Base-by-base conservation (phyloP, 1,140 invertebrate species). In the Meloidogyne chitwoodi region DNA sequence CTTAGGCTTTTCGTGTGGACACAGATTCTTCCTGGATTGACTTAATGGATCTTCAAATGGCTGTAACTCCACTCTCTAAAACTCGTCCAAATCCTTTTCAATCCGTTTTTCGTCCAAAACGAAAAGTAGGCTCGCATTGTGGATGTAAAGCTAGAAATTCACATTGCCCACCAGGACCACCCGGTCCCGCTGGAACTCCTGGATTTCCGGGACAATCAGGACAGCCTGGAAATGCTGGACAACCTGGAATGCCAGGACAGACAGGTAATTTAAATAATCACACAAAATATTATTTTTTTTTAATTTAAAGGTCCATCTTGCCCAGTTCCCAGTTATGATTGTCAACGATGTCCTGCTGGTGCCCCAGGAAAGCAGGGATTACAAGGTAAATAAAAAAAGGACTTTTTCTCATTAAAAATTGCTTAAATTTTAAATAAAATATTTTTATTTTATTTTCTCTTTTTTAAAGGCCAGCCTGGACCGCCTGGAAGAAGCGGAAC, bases 1-100 rank as follows among this genome's bases (percentile, higher is more conserved):
- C 8, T 38, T 38, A 76, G 61, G 31, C 74, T 26, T 79, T 79
- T 79, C 78, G 78, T 10, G 78, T 76, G 19, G 78, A 83, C 62
- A 81, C 80, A 24, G 80, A 81, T 56, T 63, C 69, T 22, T 82
- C 80, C 11, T 81, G 80, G 80, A 83, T 83, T 48, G 77, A 81
- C 29, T 62, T 81, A 27, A 81, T 81, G 80, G 80, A 81, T 22
- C 44, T 81, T 31, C 80, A 81, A 67, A 41, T 81, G 24, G 64
- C 81, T 16, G 80, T 81, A 38, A 81, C 80, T 3, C 80, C 80
- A 64, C 80, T 82, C 29, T 64, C 71, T 62, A 79, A 81, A 56
- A 82, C 80, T 12, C 81, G 81, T 22, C 79, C 81, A 61, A 81
- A 81, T 44, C 80, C 81, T 16, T 81, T 81, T 79, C 81, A 80